phyloP scores from a whole-genome alignment of 2,113 vertebrate genomes.

The Phrynocephalus versicolor region DNA sequence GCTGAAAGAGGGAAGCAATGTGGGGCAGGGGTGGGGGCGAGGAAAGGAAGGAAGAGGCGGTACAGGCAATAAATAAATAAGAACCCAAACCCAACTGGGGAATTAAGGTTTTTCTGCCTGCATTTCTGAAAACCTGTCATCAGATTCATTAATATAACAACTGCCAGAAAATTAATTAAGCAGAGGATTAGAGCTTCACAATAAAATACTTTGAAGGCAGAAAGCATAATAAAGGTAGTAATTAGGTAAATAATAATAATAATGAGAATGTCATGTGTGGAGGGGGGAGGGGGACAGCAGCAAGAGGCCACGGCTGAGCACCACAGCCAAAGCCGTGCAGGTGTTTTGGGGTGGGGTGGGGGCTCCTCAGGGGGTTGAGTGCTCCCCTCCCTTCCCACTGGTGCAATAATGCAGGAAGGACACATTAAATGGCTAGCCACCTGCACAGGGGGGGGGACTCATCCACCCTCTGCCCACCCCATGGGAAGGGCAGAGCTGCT shows the following conservation, averaged over 20 bases:
- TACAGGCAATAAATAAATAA: too few relatives aligned
- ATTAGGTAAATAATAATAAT: slow-evolving; percentile 32
- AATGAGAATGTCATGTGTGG: not conserved
- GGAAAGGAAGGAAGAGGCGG: not conserved
- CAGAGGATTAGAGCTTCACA: not conserved
- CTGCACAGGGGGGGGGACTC: too few relatives aligned
- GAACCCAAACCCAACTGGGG: not conserved
- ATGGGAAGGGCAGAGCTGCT: too few relatives aligned
- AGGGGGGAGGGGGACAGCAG: not conserved
- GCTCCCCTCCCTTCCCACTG: too few relatives aligned
- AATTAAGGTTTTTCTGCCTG: not conserved
- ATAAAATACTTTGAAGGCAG: not conserved
- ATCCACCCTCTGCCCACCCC: too few relatives aligned
- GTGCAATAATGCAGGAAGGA: too few relatives aligned
- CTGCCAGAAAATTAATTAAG: not conserved
- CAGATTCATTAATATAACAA: rapidly evolving
- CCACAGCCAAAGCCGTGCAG: not conserved
- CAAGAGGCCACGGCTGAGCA: not conserved
- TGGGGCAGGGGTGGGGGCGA: not conserved
- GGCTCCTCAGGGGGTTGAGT: too few relatives aligned
- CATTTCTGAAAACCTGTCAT: not conserved
- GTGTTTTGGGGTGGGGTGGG: too few relatives aligned
- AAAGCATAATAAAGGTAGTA: not conserved
- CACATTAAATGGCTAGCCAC: not conserved
- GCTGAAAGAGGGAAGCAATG: not conserved